Percentiles rank a stretch among this genome's conserved stretches.
Conservation (phyloP, 2,113 vertebrate species). For the Cinclus mexicanus region DNA sequence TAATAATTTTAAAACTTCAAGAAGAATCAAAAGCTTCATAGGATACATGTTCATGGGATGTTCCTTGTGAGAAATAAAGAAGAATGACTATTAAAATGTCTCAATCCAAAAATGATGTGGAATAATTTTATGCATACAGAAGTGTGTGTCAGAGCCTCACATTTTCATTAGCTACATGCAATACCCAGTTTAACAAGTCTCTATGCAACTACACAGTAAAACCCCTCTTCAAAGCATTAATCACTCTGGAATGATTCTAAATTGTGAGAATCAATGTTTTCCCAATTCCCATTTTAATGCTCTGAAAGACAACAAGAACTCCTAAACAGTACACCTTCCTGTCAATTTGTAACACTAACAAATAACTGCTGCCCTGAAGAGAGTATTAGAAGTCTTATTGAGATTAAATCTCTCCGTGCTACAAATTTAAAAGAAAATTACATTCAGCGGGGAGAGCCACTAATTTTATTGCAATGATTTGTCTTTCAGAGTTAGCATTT, state of each 20-base stretch:
- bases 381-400: neutral
- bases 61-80: neutral
- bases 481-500: neutral
- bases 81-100: neutral
- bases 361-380: neutral
- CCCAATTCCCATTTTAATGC: neutral
- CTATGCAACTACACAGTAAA: neutral
- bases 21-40: neutral
- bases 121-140: neutral
- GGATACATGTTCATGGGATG: accelerated
- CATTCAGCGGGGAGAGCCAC: neutral
- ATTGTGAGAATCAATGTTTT: neutral
- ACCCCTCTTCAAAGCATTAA: neutral
- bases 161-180: neutral
- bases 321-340: neutral
- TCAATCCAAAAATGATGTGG: neutral
- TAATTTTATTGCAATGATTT: neutral
- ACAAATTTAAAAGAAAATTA: constrained; percentile 7
- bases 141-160: neutral
- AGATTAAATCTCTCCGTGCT: neutral
- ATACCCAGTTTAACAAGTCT: neutral
- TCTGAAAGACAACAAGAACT: neutral
- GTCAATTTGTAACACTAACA: neutral
- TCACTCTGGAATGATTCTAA: neutral
- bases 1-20: neutral